A percentile compares a stretch with the other conserved stretches of the same genome.
These are phyloP conservation scores for Anomalospiza imberbis DNA, from an alignment of 2,797 vertebrate genomes.

Conservation along the genomic window DNA sequence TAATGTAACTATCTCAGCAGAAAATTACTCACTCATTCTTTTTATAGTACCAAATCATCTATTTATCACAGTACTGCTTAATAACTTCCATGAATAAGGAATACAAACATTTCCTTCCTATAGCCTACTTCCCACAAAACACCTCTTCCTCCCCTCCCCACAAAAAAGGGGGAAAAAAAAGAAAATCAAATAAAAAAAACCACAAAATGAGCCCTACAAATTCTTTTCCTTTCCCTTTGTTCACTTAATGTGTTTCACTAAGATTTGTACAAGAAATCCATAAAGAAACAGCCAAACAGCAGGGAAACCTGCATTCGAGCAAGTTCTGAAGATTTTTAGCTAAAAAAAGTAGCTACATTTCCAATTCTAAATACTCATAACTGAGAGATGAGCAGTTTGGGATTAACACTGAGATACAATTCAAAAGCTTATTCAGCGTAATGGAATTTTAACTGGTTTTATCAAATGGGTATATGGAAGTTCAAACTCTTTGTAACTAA, in stretches of 20 bases:
- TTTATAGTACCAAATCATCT: background rate
- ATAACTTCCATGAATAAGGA: background rate
- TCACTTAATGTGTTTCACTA: background rate
- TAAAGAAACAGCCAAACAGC: background rate
- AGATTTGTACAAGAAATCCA: background rate
- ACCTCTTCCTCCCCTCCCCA: background rate
- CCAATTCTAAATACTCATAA: background rate
- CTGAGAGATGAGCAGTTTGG: background rate
- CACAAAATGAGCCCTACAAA: background rate
- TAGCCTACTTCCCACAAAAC: background rate
- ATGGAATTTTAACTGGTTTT: background rate
- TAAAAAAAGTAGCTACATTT: background rate
- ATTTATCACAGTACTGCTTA: background rate
- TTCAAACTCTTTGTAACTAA: background rate
- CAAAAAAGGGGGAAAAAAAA: rapidly evolving
- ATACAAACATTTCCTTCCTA: background rate
- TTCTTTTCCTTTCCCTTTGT: background rate
- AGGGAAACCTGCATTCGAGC: background rate
- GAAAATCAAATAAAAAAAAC: background rate
- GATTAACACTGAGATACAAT: background rate
- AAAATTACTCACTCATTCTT: background rate
- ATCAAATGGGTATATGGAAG: background rate
- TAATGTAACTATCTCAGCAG: background rate
- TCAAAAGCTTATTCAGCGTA: background rate
- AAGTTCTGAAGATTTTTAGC: background rate